Evolutionary conservation across 2,888 invertebrate genomes (phyloP).

Genomic region (Hedya salicella): DNA sequence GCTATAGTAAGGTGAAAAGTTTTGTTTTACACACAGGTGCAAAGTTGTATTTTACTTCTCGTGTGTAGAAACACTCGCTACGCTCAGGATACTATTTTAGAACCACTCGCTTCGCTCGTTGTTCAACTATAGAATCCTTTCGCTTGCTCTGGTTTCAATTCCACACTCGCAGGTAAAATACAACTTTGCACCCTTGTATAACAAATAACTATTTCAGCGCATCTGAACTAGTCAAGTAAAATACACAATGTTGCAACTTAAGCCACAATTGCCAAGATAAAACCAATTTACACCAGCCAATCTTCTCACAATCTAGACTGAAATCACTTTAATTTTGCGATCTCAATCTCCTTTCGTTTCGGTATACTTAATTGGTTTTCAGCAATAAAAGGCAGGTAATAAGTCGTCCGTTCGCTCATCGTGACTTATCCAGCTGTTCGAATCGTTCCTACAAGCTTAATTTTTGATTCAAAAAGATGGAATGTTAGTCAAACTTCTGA

Average conservation of each 20-base stretch:
- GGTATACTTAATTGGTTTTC: conserved; percentile 31
- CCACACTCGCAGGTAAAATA: too few relatives aligned
- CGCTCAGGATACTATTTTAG: too few relatives aligned
- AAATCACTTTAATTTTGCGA: conserved; percentile 11
- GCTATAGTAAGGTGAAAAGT: too few relatives aligned
- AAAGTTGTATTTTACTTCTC: too few relatives aligned
- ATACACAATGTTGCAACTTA: neutral
- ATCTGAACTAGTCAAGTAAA: neutral
- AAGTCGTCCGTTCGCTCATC: conserved; percentile 32
- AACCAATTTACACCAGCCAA: conserved; percentile 1
- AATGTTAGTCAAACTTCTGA: conserved; percentile 46
- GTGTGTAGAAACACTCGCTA: too few relatives aligned
- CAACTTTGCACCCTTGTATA: too few relatives aligned
- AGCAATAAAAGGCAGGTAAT: conserved; percentile 31
- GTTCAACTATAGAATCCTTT: too few relatives aligned
- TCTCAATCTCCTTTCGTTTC: conserved; percentile 12
- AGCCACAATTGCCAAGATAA: neutral
- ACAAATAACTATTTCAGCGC: neutral
- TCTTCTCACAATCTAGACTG: conserved; percentile 14
- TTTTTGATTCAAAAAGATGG: neutral
- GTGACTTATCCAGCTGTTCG: conserved; percentile 37
- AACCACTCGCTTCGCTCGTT: too few relatives aligned
- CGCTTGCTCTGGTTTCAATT: too few relatives aligned
- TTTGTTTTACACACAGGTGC: too few relatives aligned
- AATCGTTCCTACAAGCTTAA: neutral